These are phyloP conservation scores for Sarcophaga subvicina DNA, from an alignment of 2,888 invertebrate species.

Conservation along the genomic window DNA sequence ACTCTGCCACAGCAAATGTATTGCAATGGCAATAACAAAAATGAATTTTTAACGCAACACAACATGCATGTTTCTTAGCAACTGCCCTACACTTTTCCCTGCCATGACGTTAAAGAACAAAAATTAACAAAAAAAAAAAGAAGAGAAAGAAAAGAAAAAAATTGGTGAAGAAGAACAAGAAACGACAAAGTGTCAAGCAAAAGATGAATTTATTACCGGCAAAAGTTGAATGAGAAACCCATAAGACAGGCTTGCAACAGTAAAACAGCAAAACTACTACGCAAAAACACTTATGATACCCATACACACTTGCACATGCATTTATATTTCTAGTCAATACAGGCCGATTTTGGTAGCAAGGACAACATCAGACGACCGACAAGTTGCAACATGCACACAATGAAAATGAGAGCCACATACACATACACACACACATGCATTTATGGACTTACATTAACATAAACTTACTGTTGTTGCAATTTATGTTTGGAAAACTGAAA, in stretches of 20 bases:
- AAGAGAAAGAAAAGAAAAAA: constrained; percentile 37
- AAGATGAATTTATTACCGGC: constrained; percentile 77
- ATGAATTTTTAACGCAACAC: constrained; percentile 54
- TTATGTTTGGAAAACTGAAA: constrained; percentile 38
- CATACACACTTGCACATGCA: constrained; percentile 24
- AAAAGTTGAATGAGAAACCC: constrained; percentile 68
- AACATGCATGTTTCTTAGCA: constrained; percentile 49
- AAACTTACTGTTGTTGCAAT: constrained; percentile 27
- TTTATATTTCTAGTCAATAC: constrained; percentile 29
- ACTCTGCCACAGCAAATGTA: constrained; percentile 14
- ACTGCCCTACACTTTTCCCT: constrained; percentile 57
- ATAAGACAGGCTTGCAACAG: constrained; percentile 60
- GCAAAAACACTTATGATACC: background rate
- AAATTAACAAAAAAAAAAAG: constrained; percentile 8
- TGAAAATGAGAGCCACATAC: constrained; percentile 2
- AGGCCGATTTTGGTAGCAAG: constrained; percentile 56
- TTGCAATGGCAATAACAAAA: constrained; percentile 27
- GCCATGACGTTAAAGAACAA: background rate
- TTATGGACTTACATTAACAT: background rate
- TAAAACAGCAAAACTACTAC: background rate
- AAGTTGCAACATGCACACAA: constrained; percentile 37
- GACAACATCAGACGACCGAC: constrained; percentile 46
- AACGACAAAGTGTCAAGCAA: constrained; percentile 74
- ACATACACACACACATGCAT: background rate
- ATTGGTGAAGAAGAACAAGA: constrained; percentile 14